Conservation (phyloP, 2,888 invertebrate genomes). For the Melanargia galathea region DNA sequence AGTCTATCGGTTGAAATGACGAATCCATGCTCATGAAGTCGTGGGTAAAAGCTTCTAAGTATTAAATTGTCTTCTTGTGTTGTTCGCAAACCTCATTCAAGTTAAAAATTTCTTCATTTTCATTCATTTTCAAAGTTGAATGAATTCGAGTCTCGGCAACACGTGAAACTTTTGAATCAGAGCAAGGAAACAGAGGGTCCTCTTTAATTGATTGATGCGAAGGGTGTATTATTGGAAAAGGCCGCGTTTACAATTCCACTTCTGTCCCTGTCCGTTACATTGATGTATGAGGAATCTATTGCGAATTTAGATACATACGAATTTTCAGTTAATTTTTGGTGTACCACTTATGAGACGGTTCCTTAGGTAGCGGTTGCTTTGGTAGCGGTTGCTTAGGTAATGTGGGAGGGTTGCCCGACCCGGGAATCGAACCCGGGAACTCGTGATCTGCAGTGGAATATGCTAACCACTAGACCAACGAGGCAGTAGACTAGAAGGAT, state of each 20-base stretch:
- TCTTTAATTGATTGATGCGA: constrained; percentile 52
- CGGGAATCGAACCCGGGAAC: no score
- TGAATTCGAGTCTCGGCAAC: neutral
- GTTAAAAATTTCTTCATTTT: neutral
- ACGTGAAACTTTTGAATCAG: constrained; percentile 25
- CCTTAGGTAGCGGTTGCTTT: no score
- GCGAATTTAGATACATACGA: neutral
- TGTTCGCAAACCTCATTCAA: neutral
- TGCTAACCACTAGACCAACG: no score
- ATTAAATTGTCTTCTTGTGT: neutral
- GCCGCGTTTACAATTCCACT: constrained; percentile 45
- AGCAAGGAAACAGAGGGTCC: constrained; percentile 38
- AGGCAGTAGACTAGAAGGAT: no score
- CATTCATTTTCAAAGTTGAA: neutral
- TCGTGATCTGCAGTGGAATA: no score
- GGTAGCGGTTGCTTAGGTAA: no score
- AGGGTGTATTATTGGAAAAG: constrained; percentile 46
- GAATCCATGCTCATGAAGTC: neutral
- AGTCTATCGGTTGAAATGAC: no score
- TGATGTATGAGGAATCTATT: constrained; percentile 41
- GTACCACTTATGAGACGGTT: no score
- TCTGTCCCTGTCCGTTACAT: constrained; percentile 38
- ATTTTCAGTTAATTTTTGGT: neutral
- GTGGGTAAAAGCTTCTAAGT: neutral
- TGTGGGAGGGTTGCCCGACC: no score